Evolutionary conservation across 2,888 invertebrate species (phyloP).

Genomic region (Thereva nobilitata): DNA sequence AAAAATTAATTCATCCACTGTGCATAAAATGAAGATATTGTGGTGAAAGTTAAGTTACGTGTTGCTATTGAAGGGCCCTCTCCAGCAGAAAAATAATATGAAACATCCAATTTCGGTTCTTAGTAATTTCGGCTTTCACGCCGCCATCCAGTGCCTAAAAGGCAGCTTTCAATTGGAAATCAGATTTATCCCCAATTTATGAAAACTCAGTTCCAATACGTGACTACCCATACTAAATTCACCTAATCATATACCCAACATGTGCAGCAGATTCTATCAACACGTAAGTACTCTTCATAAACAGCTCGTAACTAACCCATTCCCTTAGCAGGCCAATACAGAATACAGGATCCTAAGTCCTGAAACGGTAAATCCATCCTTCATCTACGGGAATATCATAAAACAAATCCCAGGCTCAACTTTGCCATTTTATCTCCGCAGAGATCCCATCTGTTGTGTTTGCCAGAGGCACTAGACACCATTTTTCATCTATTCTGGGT

Average conservation of each 20-base stretch:
- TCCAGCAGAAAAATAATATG: too few species aligned
- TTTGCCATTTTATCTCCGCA: conserved; percentile 39
- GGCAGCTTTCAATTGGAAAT: too few species aligned
- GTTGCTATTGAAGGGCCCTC: too few species aligned
- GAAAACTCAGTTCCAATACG: background rate
- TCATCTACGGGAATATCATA: conserved; percentile 40
- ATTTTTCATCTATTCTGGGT: conserved; percentile 42
- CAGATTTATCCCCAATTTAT: too few species aligned
- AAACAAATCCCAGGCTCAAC: conserved; percentile 42
- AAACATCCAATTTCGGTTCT: too few species aligned
- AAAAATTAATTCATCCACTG: too few species aligned
- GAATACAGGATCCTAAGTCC: conserved; percentile 15
- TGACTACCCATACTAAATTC: conserved; percentile 29
- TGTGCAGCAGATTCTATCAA: conserved; percentile 28
- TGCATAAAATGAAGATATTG: too few species aligned
- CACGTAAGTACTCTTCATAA: conserved; percentile 30
- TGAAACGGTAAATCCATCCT: conserved; percentile 39
- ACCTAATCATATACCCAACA: conserved; percentile 18
- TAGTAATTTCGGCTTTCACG: too few species aligned
- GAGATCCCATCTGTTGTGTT: conserved; percentile 36
- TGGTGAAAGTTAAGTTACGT: too few species aligned
- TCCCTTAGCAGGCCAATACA: background rate
- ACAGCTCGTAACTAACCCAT: conserved; percentile 30
- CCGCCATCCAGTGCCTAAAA: too few species aligned
- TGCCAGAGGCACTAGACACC: conserved; percentile 37